Evolutionary conservation across 37 sponge, comb jelly and placozoan genomes (phyloP), one percentile per base, ranked within the genome.

Genomic region (Dysidea cf. avara): DNA sequence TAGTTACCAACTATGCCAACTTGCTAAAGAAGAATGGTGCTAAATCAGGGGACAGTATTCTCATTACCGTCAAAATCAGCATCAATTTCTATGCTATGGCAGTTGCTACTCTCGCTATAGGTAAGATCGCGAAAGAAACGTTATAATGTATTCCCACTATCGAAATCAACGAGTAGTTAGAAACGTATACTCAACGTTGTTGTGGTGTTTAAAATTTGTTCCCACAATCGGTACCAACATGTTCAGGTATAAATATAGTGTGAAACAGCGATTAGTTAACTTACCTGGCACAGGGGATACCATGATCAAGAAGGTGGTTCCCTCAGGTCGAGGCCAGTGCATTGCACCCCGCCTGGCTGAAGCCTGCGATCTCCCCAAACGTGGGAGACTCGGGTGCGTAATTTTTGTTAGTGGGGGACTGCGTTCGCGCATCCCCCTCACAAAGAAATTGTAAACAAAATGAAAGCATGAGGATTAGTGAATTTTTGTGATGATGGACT

Each of bases 381-480:
- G 83, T 90, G 91, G 95, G 95, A 86, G 83, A 86, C 90, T 94
- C 95, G 87, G 90, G 88, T 75, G 91, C 87, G 87, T 61, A 86
- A 94, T 94, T 94, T 94, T 94, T 94, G 95, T 55, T 79, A 89
- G 95, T 66, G 95, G 91, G 91, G 91, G 88, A 80, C 81, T 89
- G 95, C 91, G 95, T 94, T 86, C 91, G 95, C 91, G 95, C 95
- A 74, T 76, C 78, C 92, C 90, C 95, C 84, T 25, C 70, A 66
- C 7, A n/a, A n/a, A n/a, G n/a, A n/a, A n/a, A n/a, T n/a, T n/a
- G n/a, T n/a, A n/a, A n/a, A n/a, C n/a, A n/a, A n/a, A n/a, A n/a
- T n/a, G n/a, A n/a, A n/a, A n/a, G n/a, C n/a, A n/a, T n/a, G n/a
- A n/a, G n/a, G n/a, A n/a, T n/a, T n/a, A n/a, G n/a, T n/a, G n/a